Evolutionary conservation across 2,797 vertebrate genomes (phyloP).

Genomic region (Acestrorhynchus altus): DNA sequence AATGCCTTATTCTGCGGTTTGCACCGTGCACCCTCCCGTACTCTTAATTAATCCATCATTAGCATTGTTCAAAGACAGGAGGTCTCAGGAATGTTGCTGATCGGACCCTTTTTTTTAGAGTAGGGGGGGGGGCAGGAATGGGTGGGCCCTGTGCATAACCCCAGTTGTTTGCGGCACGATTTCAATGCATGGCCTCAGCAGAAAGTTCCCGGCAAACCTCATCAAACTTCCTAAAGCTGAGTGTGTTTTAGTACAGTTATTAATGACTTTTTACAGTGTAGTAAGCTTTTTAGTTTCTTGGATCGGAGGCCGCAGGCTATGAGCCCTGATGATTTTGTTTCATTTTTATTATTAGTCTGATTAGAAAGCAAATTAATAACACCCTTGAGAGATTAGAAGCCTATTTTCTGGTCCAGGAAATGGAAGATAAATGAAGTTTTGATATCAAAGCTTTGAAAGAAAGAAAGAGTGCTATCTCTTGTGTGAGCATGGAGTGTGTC

Average conservation of each 20-base stretch:
- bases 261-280: not conserved
- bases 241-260: not conserved
- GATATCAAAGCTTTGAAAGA: not conserved
- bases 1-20: too few relatives aligned
- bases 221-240: too few relatives aligned
- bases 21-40: too few relatives aligned
- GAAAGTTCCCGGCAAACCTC: too few relatives aligned
- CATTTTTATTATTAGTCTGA: not conserved
- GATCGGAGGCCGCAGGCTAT: not conserved
- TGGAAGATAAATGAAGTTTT: not conserved
- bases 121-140: too few relatives aligned
- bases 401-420: constrained; percentile 3
- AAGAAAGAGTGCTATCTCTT: not conserved
- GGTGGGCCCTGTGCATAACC: too few relatives aligned
- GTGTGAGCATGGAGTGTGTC: not conserved
- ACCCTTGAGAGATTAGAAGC: constrained; percentile 7
- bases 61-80: too few relatives aligned
- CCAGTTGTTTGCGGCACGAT: too few relatives aligned
- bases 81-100: too few relatives aligned
- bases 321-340: not conserved
- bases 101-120: too few relatives aligned
- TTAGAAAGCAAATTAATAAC: not conserved
- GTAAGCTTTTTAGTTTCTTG: not conserved
- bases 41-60: too few relatives aligned
- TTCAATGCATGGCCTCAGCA: too few relatives aligned